Evolutionary conservation across 2,113 vertebrate genomes (phyloP), one percentile per base, ranked within the genome.

Genomic region (Eulemur macaco): DNA sequence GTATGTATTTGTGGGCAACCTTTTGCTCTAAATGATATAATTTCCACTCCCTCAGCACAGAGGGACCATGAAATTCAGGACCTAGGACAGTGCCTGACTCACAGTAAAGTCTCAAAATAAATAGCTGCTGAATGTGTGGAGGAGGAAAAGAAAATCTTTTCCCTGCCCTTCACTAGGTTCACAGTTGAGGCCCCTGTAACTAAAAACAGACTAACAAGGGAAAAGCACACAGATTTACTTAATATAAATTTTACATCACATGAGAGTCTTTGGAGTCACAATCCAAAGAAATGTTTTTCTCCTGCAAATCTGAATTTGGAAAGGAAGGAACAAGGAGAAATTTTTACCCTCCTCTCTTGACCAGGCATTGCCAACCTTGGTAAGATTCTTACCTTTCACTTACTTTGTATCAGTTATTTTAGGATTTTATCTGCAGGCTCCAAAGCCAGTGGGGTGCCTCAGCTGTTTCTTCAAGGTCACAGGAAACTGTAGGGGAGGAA

Each of bases 11-110:
- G 45, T 73, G 76, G 68, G 56, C 11, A 21, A 3, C 23, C 39
- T 89, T 34, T 91, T 91, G 13, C 78, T 47, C 86, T 96, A 58
- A 90, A 52, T 87, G 76, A 27, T 85, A 15, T 31, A 74, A 96
- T 91, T 78, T n/a, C 45, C 83, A 76, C 74, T 63, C 45, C 29
- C 50, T 66, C 52, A 80, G 82, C 54, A 63, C 88, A 60, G 34
- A 82, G 58, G 60, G 6, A 12, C 8, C 4, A 3, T 10, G 47
- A 58, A 15, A 64, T 58, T 74, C 37, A 81, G 74, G 25, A 42
- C 45, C 68, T 52, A 18, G 34, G 58, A 54, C 27, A 29, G 39
- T 39, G 8, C 25, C 64, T 66, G 45, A 14, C n/a, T 71, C 37
- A 45, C 1, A 7, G 17, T 63, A 86, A 91, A 95, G 60, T 27